Conservation (phyloP, 2,797 vertebrate species). For the Urophycis tenuis region DNA sequence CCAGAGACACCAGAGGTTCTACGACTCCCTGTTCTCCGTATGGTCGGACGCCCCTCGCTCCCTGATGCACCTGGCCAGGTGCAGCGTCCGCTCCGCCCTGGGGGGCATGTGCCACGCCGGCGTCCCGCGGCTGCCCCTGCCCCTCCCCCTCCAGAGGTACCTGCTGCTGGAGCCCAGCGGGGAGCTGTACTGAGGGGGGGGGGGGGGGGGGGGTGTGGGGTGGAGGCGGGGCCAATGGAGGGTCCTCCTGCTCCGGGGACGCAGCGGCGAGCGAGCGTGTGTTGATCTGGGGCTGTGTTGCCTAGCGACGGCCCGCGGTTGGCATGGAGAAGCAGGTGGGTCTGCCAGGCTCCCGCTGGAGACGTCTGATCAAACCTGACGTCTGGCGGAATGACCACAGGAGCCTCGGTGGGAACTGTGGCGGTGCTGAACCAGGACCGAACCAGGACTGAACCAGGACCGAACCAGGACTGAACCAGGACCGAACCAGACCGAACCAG, state of each 20-base stretch:
- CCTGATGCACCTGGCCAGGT: constrained; percentile 86
- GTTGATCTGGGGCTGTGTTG: not conserved
- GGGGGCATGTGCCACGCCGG: constrained; percentile 65
- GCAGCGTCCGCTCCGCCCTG: constrained; percentile 68
- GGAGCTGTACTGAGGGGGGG: constrained; percentile 63
- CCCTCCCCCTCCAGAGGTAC: constrained; percentile 76
- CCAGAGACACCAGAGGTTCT: constrained; percentile 82
- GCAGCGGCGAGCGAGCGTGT: not conserved
- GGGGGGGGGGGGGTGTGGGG: not conserved
- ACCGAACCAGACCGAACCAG: no score
- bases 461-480: no score
- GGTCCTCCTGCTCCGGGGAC: not conserved
- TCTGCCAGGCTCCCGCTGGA: not conserved
- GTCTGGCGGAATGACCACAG: not conserved
- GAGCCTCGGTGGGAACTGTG: not conserved
- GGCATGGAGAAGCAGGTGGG: not conserved
- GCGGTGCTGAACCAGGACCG: not conserved
- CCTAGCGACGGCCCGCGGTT: not conserved
- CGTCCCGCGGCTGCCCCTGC: constrained; percentile 74
- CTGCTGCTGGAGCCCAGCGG: constrained; percentile 84
- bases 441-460: no score
- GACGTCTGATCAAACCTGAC: not conserved
- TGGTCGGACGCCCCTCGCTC: constrained; percentile 82
- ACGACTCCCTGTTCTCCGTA: constrained; percentile 82
- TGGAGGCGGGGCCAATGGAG: not conserved